Evolutionary conservation across 35 echinoderm and acorn worm genomes (phyloP).

Genomic region (Chiridota heheva): DNA sequence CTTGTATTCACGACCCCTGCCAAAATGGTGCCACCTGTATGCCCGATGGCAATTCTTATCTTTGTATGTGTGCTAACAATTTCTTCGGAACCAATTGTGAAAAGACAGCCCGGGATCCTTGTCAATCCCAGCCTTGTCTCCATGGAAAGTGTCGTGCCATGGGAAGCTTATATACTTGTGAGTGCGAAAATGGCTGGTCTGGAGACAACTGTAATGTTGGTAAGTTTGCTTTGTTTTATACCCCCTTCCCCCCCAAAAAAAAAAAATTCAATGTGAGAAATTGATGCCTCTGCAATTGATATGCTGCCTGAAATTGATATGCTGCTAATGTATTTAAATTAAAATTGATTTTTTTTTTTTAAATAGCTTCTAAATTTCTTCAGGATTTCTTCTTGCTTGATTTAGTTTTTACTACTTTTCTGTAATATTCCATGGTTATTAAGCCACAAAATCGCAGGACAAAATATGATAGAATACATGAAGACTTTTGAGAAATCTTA

Average conservation of each 20-base stretch:
- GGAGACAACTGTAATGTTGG: slow-evolving; percentile 28
- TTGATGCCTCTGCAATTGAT: background rate
- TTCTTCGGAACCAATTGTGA: slow-evolving; percentile 31
- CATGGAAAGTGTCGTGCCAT: slow-evolving; percentile 25
- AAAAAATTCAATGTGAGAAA: background rate
- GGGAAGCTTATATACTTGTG: slow-evolving; percentile 13
- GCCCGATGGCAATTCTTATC: slow-evolving; percentile 15
- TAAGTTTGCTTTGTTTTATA: background rate
- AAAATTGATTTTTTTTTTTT: no score
- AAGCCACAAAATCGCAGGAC: no score
- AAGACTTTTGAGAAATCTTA: no score
- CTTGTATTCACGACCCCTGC: slow-evolving; percentile 16
- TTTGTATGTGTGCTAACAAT: slow-evolving; percentile 26
- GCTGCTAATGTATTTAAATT: no score
- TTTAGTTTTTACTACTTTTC: no score
- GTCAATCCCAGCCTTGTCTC: background rate
- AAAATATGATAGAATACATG: no score
- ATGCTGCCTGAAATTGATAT: no score
- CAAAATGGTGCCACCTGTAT: slow-evolving; percentile 33
- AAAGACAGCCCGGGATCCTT: background rate
- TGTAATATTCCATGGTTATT: no score
- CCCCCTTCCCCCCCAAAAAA: background rate
- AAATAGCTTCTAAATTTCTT: no score
- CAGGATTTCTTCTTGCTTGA: no score
- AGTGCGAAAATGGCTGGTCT: slow-evolving; percentile 22